Evolutionary conservation across 2,888 invertebrate genomes (phyloP), one percentile per base, ranked within the genome.

Genomic region (Troides aeacus): DNA sequence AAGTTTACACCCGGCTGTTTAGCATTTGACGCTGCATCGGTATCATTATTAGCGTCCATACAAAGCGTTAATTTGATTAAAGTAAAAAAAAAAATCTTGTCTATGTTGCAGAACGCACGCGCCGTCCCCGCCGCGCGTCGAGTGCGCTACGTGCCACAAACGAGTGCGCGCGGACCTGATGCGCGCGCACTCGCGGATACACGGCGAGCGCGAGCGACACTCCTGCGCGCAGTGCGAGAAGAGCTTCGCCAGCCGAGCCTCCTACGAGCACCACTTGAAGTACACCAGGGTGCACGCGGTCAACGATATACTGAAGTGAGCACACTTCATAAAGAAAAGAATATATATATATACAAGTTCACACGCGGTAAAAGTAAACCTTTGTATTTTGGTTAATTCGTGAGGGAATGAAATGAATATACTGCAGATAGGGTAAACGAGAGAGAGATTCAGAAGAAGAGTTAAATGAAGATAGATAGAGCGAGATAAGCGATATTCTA

Each of bases 241-340:
- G 70, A 72, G 72, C 0, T 89, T 89, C 74, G 83, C 84, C 0
- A 85, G 85, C 36, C 74, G 81, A 1, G 86, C 85, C 0, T 86
- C 87, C 0, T 90, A 89, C 69, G 85, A 86, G 8, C 83, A 85
- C 36, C 89, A 90, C 56, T 70, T 89, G 0, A 88, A 86, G 72
- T 86, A 87, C 39, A 82, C 88, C 0, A 75, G 73, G 7, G 81
- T 81, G 3, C 89, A 89, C 62, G 85, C 86, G 0, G 73, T 74
- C 0, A 66, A n/a, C 0, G 83, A 84, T 21, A 73, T 86, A 42
- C 75, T 81, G 36, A 88, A 85, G 87, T 88, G 46, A 79, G 50
- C 50, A 50, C 15, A 18, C 50, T 5, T 17, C 5, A 15, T 17
- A 1, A 17, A 5, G 17, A 50, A 50, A 17, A 12, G 1, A 5